A percentile compares a stretch with the other conserved stretches of the same genome.
phyloP scores from a whole-genome alignment of 2,797 vertebrate genomes.

The Danio albolineatus region DNA sequence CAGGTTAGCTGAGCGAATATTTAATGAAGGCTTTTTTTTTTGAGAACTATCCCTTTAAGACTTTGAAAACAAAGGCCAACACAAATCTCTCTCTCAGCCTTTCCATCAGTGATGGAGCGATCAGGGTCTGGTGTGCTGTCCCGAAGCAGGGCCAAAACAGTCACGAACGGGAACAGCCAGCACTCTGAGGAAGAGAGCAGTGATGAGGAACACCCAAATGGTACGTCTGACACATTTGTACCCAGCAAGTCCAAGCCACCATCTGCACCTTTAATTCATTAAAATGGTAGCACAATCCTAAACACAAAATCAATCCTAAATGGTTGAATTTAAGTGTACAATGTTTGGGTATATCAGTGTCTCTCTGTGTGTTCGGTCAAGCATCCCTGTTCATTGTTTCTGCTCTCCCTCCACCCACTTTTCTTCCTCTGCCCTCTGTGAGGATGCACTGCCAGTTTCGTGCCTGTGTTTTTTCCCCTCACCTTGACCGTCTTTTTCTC shows the following conservation, averaged over 20 bases:
- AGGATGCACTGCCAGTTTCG: slow-evolving; percentile 23
- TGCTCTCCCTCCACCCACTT: slow-evolving; percentile 18
- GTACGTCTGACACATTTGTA: slow-evolving; percentile 68
- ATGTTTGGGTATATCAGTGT: background rate
- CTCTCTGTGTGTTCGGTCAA: slow-evolving; percentile 49
- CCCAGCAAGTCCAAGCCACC: slow-evolving; percentile 19
- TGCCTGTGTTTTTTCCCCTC: slow-evolving; percentile 28
- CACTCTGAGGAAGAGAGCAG: slow-evolving; percentile 93
- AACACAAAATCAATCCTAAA: background rate
- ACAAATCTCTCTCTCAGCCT: slow-evolving; percentile 67
- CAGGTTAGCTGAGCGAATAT: no score
- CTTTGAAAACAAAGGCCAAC: slow-evolving; percentile 3
- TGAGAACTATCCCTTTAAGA: slow-evolving; percentile 3
- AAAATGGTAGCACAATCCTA: background rate
- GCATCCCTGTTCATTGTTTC: slow-evolving; percentile 36
- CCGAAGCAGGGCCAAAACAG: slow-evolving; percentile 89
- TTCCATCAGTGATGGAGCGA: slow-evolving; percentile 94
- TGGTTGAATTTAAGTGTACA: background rate
- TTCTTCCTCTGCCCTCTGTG: slow-evolving; percentile 29
- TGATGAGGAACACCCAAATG: slow-evolving; percentile 90
- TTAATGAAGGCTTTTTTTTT: background rate
- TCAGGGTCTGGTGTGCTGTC: slow-evolving; percentile 89
- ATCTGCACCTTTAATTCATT: slow-evolving; percentile 28
- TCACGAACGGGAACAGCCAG: slow-evolving; percentile 85
- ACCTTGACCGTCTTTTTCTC: slow-evolving; percentile 47